Evolutionary conservation across 2,113 vertebrate species (phyloP).

Genomic region (Kobus ellipsiprymnus): DNA sequence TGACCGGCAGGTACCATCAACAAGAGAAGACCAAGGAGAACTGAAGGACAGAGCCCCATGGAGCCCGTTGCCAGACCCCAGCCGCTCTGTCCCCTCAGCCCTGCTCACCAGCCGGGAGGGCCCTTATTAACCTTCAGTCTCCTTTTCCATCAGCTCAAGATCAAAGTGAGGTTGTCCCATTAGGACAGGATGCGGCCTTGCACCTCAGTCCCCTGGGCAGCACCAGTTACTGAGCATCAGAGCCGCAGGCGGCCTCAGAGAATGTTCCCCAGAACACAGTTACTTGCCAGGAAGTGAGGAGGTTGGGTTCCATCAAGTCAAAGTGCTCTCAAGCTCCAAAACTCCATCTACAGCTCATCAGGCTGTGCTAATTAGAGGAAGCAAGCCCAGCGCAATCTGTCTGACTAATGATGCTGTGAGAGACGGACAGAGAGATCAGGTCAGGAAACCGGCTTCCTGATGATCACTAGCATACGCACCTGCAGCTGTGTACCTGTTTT

Average conservation of each 20-base stretch:
- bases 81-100: too few relatives aligned
- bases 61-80: accelerated
- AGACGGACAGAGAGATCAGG: conserved; percentile 3
- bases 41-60: neutral
- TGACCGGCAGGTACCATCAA: neutral
- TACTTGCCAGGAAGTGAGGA: accelerated
- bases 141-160: neutral
- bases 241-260: accelerated
- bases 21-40: neutral
- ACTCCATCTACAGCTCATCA: neutral
- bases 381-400: neutral
- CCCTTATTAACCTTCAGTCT: neutral
- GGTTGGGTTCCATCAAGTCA: neutral
- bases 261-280: neutral
- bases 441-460: neutral
- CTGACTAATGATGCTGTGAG: neutral
- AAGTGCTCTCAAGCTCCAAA: neutral
- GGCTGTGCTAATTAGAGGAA: neutral
- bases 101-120: accelerated
- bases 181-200: neutral
- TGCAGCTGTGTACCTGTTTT: neutral
- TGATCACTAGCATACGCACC: neutral
- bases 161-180: neutral
- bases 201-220: neutral
- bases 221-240: neutral